Evolutionary conservation across 2,888 invertebrate genomes (phyloP), one percentile per base, ranked within the genome.

Genomic region (Drosophila mayaguana): DNA sequence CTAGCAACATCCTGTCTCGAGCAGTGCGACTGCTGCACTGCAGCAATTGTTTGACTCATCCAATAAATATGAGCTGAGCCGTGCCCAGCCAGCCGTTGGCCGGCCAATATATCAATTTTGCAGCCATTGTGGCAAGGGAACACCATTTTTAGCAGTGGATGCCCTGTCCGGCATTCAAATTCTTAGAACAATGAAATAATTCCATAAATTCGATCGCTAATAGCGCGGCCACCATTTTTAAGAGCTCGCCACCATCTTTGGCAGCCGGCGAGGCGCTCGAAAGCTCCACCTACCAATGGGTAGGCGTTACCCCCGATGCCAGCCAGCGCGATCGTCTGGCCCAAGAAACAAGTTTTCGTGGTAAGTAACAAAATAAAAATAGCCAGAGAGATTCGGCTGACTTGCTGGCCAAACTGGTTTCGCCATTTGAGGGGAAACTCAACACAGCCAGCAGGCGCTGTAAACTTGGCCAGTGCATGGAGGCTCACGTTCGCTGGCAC

Each of bases 141-240:
- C 72, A 81, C 86, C 88, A 89, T 84, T 83, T 81, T 87, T 68
- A 71, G 68, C n/a, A 36, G 60, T 46, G 54, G 38, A 16, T 36
- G 73, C 32, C 59, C 48, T 56, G 75, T 60, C 32, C 42, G 63
- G 72, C 87, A 84, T 83, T 88, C 87, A 80, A 90, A 90, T 87
- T 87, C 87, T 87, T 86, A 88, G 90, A 87, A 87, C 90, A 90
- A 87, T 87, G 90, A 90, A 90, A 90, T 87, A 87, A 89, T 87
- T 83, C 86, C 90, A 87, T 90, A 89, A 90, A 89, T 87, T 90
- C 87, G 89, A 83, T 79, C 88, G 75, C 82, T 83, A 89, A 82
- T 86, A 87, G 83, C 60, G 71, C 66, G 83, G 72, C 91, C 91
- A 91, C 92, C 91, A 91, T 91, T 91, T 91, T 91, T 81, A 46